A percentile compares a stretch with the other conserved stretches of the same genome.
Conservation (phyloP, 2,888 invertebrate genomes). For the Limnephilus marmoratus region DNA sequence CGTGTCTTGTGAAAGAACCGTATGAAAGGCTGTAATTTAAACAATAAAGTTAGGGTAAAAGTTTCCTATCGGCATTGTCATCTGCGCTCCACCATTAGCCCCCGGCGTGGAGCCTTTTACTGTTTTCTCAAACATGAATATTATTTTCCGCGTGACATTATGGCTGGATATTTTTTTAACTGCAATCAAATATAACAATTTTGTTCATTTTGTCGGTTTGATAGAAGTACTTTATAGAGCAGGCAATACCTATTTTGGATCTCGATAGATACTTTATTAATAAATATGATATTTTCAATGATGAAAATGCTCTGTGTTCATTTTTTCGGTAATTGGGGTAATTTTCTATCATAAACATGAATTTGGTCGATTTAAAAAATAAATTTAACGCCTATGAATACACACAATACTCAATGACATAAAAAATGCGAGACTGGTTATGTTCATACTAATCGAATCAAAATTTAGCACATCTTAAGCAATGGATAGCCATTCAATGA, state of each 20-base stretch:
- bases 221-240: not conserved
- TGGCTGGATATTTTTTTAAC: not conserved
- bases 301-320: no score
- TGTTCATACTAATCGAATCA: no score
- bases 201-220: not conserved
- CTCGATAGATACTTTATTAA: not conserved
- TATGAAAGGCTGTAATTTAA: conserved; percentile 50
- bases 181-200: not conserved
- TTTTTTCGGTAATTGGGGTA: no score
- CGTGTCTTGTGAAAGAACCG: conserved; percentile 46
- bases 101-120: not conserved
- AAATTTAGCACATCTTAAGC: no score
- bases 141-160: not conserved
- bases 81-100: conserved; percentile 16
- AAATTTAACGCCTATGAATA: no score
- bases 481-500: no score
- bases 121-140: not conserved
- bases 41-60: conserved; percentile 47
- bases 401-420: no score
- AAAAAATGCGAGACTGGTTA: no score
- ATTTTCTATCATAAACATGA: no score
- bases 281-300: no score
- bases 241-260: not conserved
- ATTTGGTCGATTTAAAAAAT: no score
- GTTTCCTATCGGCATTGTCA: conserved; percentile 41